Evolutionary conservation across 2,888 invertebrate species (phyloP).

Genomic region (Rhimphoctona megacephalus): DNA sequence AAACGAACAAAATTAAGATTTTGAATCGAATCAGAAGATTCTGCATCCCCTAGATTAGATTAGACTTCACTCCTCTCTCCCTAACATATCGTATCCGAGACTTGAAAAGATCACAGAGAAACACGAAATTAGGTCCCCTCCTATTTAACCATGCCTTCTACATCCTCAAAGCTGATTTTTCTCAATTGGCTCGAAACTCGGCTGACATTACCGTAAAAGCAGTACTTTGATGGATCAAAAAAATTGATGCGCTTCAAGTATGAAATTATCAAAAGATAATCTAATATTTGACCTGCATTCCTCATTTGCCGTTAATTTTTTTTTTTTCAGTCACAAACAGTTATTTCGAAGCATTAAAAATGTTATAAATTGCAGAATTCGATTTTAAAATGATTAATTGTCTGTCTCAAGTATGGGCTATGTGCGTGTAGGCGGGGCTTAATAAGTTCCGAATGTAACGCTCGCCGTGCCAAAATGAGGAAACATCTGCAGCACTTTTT

Average conservation of each 20-base stretch:
- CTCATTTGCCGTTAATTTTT: neutral
- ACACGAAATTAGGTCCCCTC: neutral
- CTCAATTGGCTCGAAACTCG: neutral
- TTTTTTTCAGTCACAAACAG: neutral
- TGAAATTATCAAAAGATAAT: neutral
- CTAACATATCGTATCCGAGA: neutral
- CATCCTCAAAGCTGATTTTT: neutral
- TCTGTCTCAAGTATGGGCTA: neutral
- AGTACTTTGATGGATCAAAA: neutral
- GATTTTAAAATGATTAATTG: neutral
- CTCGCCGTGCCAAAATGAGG: no score
- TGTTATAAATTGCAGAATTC: neutral
- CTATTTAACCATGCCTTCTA: neutral
- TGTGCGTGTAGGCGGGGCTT: no score
- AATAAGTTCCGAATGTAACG: no score
- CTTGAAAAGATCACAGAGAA: neutral
- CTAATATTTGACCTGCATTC: neutral
- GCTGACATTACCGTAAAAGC: neutral
- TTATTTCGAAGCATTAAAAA: neutral
- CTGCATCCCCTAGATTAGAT: constrained; percentile 14
- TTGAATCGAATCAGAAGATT: constrained; percentile 10
- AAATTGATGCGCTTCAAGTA: neutral
- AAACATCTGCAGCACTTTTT: no score
- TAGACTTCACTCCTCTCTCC: neutral
- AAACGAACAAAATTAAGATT: constrained; percentile 19